A percentile compares a stretch with the other conserved stretches of the same genome.
Conservation (phyloP, 2,888 invertebrate species). For the Emmelina monodactyla region DNA sequence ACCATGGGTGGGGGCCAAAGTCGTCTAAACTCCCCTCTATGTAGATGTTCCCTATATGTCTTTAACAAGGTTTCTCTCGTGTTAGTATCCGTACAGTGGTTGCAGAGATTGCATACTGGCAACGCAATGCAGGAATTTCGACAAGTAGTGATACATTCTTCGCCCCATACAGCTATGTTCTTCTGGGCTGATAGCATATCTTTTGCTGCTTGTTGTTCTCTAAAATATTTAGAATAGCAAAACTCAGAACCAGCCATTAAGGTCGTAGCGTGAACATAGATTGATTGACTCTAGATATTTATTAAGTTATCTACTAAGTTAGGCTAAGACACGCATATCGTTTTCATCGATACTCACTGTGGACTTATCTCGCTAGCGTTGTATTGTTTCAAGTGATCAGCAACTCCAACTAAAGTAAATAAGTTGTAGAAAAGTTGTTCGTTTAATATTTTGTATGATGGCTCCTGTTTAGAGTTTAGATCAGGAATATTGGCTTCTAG, state of each 20-base stretch:
- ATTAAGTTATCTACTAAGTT: too few relatives aligned
- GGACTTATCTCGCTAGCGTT: too few relatives aligned
- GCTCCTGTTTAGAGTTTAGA: slow-evolving; percentile 90
- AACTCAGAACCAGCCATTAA: too few relatives aligned
- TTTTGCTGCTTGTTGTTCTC: slow-evolving; percentile 28
- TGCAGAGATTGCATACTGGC: slow-evolving; percentile 77
- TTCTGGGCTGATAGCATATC: slow-evolving; percentile 79
- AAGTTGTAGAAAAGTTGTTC: slow-evolving; percentile 91
- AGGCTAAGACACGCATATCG: too few relatives aligned
- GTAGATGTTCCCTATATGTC: slow-evolving; percentile 83
- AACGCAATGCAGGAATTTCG: slow-evolving; percentile 66
- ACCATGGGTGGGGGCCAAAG: slow-evolving; percentile 80
- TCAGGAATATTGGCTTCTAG: slow-evolving; percentile 99
- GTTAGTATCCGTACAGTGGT: slow-evolving; percentile 73
- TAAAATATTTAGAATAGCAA: too few relatives aligned
- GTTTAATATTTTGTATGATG: slow-evolving; percentile 87
- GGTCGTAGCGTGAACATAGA: too few relatives aligned
- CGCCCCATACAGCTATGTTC: slow-evolving; percentile 79
- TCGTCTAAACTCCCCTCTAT: slow-evolving; percentile 80
- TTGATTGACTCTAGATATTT: too few relatives aligned
- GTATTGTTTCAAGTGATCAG: too few relatives aligned
- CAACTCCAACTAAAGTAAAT: slow-evolving; percentile 80
- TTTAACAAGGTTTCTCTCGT: slow-evolving; percentile 66
- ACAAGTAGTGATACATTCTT: slow-evolving; percentile 64
- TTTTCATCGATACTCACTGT: too few relatives aligned